Conservation (phyloP, 2,888 invertebrate genomes). For the Rhingia campestris region DNA sequence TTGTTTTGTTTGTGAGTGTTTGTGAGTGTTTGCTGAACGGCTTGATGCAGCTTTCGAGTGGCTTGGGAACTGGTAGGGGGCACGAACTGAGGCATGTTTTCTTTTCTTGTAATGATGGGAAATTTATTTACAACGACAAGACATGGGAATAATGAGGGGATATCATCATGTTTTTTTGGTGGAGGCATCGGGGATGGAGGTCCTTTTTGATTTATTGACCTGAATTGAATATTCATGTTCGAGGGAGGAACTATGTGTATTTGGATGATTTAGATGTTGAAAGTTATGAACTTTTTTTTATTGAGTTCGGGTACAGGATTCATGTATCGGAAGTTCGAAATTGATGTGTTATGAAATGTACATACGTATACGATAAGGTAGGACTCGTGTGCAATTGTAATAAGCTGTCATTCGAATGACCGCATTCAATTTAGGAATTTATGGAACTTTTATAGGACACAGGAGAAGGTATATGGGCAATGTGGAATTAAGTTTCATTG, state of each 20-base stretch:
- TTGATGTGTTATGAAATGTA: too few species aligned
- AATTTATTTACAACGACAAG: constrained; percentile 55
- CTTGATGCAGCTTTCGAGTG: constrained; percentile 49
- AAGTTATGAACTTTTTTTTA: constrained; percentile 45
- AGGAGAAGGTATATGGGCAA: too few species aligned
- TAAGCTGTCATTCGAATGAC: too few species aligned
- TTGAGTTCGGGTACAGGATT: constrained; percentile 38
- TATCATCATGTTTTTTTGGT: constrained; percentile 1
- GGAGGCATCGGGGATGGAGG: neutral
- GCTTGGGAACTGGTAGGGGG: neutral
- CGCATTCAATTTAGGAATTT: too few species aligned
- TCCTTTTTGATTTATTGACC: constrained; percentile 61
- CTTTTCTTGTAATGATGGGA: constrained; percentile 30
- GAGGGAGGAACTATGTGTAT: neutral
- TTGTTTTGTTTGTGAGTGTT: constrained; percentile 49
- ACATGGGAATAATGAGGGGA: constrained; percentile 33
- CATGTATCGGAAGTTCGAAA: neutral
- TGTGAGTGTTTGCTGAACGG: constrained; percentile 54
- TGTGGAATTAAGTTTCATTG: too few species aligned
- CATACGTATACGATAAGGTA: too few species aligned
- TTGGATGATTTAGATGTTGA: constrained; percentile 51
- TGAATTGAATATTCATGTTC: constrained; percentile 62
- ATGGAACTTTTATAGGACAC: too few species aligned
- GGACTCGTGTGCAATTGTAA: too few species aligned
- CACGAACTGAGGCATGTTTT: constrained; percentile 41